These are phyloP conservation scores for Drosophila ercepeae DNA, from an alignment of 1,140 invertebrate species.

Conservation along the genomic window DNA sequence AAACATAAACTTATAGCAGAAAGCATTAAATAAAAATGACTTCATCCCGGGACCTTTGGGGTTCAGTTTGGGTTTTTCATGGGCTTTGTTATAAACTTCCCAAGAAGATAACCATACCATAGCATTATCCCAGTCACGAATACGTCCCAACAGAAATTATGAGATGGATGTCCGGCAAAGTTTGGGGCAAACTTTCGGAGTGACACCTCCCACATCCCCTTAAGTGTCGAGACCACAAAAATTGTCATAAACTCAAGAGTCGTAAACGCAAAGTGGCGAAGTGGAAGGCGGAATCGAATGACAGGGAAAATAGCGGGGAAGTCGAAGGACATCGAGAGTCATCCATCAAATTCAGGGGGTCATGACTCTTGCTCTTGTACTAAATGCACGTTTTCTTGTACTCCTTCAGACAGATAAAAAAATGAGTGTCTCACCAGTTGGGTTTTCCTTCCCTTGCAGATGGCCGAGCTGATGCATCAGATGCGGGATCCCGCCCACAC, in stretches of 20 bases:
- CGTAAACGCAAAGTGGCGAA: conserved; percentile 34
- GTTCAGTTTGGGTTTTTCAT: not conserved
- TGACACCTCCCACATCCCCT: conserved; percentile 13
- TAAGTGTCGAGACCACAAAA: conserved; percentile 58
- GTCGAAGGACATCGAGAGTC: conserved; percentile 1
- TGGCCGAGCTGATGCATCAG: conserved; percentile 83
- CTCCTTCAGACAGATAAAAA: not conserved
- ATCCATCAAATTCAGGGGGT: conserved; percentile 19
- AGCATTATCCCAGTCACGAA: conserved; percentile 23
- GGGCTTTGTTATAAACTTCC: not conserved
- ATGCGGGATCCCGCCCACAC: conserved; percentile 83
- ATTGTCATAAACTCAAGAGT: conserved; percentile 58
- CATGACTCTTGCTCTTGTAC: conserved; percentile 25
- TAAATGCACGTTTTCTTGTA: conserved; percentile 36
- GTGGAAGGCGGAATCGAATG: conserved; percentile 9
- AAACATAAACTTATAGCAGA: not conserved
- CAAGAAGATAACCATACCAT: not conserved
- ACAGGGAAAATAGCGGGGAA: not conserved
- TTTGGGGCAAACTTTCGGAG: not conserved
- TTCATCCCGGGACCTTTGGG: not conserved
- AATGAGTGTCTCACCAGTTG: conserved; percentile 11
- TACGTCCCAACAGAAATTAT: conserved; percentile 34
- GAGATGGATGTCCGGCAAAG: conserved; percentile 18
- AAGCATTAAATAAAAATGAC: not conserved
- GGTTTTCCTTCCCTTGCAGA: conserved; percentile 45